Evolutionary conservation across 2,797 vertebrate genomes (phyloP).

Genomic region (Anniella stebbinsi): DNA sequence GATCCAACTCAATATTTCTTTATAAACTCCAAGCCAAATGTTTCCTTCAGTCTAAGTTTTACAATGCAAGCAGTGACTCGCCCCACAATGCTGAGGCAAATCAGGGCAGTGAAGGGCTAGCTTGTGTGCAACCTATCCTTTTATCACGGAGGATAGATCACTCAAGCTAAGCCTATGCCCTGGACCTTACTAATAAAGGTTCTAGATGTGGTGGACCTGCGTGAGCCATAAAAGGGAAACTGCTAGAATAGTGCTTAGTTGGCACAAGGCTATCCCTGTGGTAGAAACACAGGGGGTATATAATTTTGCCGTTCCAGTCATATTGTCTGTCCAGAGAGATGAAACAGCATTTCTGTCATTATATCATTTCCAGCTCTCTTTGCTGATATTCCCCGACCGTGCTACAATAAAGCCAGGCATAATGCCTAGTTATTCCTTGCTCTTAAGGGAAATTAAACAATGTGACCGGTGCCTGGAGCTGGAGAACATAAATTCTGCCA

Average conservation of each 20-base stretch:
- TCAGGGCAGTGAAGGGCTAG: background rate
- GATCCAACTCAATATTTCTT: background rate
- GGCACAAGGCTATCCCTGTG: background rate
- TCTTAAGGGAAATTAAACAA: conserved; percentile 28
- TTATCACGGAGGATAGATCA: background rate
- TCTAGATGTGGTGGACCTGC: too few relatives aligned
- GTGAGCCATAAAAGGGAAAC: background rate
- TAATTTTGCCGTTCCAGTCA: conserved; percentile 5
- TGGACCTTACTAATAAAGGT: background rate
- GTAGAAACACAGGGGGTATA: background rate
- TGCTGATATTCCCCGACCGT: conserved; percentile 2
- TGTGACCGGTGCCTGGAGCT: background rate
- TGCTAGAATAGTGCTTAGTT: background rate
- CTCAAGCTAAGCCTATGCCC: background rate
- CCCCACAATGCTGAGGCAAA: background rate
- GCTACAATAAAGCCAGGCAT: fast-evolving
- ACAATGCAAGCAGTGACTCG: background rate
- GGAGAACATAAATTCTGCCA: conserved; percentile 10
- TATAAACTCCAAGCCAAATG: background rate
- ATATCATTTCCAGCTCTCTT: background rate
- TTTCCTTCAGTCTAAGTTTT: background rate
- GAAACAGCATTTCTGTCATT: background rate
- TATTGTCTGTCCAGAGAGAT: background rate
- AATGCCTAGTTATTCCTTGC: background rate
- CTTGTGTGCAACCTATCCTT: background rate